A percentile compares a stretch with the other conserved stretches of the same genome.
Evolutionary conservation across 2,113 vertebrate species (phyloP).

Genomic region (Bujurquina vittata): DNA sequence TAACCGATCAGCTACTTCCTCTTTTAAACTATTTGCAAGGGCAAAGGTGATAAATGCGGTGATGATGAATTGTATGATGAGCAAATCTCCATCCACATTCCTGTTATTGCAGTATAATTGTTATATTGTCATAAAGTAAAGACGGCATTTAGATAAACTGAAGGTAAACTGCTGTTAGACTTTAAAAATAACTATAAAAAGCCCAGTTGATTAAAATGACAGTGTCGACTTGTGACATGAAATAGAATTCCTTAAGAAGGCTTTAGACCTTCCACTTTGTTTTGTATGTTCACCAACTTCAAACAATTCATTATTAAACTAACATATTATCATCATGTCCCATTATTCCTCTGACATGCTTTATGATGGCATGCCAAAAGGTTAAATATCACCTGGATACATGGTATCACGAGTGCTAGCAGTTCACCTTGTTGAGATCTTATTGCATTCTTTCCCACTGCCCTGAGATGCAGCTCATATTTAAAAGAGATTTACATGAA

Average conservation of each 20-base stretch:
- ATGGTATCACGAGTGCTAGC: constrained; percentile 83
- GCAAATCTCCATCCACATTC: not conserved
- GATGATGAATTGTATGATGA: not conserved
- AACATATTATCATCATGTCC: constrained; percentile 42
- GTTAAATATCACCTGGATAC: constrained; percentile 77
- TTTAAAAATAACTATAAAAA: no score
- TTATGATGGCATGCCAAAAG: constrained; percentile 53
- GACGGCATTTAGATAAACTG: not conserved
- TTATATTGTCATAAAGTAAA: not conserved
- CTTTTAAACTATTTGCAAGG: not conserved
- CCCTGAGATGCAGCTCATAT: constrained; percentile 83
- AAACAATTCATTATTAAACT: constrained; percentile 45
- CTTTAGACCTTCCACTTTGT: constrained; percentile 3
- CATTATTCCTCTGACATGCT: constrained; percentile 59
- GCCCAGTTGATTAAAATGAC: not conserved
- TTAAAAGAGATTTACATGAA: constrained; percentile 86
- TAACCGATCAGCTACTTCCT: not conserved
- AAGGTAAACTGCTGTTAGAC: no score
- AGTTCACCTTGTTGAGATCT: constrained; percentile 85
- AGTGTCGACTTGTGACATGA: not conserved
- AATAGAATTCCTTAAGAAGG: not conserved
- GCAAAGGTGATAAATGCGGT: no score
- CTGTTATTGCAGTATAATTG: not conserved
- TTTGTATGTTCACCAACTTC: constrained; percentile 10
- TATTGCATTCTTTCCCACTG: constrained; percentile 82